A percentile compares a stretch with the other conserved stretches of the same genome.
Evolutionary conservation across 2,113 vertebrate genomes (phyloP).

Genomic region (Semnornis frantzii): DNA sequence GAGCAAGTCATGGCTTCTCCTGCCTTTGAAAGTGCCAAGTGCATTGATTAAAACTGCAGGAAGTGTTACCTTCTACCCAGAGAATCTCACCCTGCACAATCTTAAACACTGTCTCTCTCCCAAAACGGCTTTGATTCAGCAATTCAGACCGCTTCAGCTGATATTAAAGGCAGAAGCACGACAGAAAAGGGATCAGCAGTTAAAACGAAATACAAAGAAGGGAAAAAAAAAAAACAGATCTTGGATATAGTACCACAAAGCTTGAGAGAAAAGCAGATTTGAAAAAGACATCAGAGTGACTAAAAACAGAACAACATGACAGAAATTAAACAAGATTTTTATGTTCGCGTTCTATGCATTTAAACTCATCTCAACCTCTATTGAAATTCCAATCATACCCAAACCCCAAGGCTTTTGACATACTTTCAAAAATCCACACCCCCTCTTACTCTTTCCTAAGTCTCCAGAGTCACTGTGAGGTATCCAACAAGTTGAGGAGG

Average conservation of each 20-base stretch:
- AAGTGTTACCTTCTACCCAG: slow-evolving; percentile 84
- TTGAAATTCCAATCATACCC: slow-evolving; percentile 90
- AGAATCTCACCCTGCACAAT: slow-evolving; percentile 80
- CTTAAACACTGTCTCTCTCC: slow-evolving; percentile 68
- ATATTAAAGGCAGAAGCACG: slow-evolving; percentile 75
- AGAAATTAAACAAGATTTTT: slow-evolving; percentile 91
- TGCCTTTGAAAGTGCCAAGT: slow-evolving; percentile 89
- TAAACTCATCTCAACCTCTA: slow-evolving; percentile 83
- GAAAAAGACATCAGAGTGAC: slow-evolving; percentile 84
- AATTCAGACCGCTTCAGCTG: slow-evolving; percentile 73
- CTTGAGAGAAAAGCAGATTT: slow-evolving; percentile 78
- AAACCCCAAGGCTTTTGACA: slow-evolving; percentile 92
- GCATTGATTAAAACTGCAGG: slow-evolving; percentile 89
- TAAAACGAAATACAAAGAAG: slow-evolving; percentile 72
- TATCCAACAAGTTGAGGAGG: slow-evolving; percentile 73
- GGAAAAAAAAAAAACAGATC: not conserved
- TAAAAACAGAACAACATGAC: slow-evolving; percentile 83
- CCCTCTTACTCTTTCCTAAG: slow-evolving; percentile 79
- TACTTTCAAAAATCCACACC: slow-evolving; percentile 88
- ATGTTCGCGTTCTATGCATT: slow-evolving; percentile 83
- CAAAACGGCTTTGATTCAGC: slow-evolving; percentile 73
- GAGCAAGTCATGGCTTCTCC: slow-evolving; percentile 84
- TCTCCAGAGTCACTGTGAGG: slow-evolving; percentile 82
- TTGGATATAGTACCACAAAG: slow-evolving; percentile 71
- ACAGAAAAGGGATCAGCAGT: slow-evolving; percentile 72